A percentile compares a stretch with the other conserved stretches of the same genome.
These are phyloP conservation scores for Ciconia boyciana DNA, from an alignment of 2,113 vertebrate species.

Conservation along the genomic window DNA sequence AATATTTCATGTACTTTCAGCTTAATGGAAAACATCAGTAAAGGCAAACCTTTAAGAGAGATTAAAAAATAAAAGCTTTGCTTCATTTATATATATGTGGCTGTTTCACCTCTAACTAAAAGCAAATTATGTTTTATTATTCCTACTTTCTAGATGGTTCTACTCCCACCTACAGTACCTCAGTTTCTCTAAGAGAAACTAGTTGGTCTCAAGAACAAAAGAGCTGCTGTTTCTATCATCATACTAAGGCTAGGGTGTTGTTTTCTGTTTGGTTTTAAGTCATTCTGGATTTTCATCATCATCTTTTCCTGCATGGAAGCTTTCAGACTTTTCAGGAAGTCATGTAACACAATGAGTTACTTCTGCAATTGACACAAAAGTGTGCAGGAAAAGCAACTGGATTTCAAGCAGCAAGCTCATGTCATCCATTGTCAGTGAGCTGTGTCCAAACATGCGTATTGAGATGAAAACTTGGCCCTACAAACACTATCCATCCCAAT, in stretches of 20 bases:
- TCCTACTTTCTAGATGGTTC: neutral
- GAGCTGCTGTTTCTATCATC: neutral
- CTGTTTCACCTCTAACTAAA: neutral
- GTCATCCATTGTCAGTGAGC: neutral
- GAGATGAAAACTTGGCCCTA: neutral
- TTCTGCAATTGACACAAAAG: neutral
- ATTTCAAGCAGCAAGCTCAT: neutral
- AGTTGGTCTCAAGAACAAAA: neutral
- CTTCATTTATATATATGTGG: neutral
- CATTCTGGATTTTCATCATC: neutral
- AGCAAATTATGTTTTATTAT: neutral
- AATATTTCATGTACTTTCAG: neutral
- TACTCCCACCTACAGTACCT: neutral
- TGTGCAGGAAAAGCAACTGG: fast-evolving
- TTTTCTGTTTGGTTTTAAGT: neutral
- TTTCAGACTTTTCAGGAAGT: neutral
- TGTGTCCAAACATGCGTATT: neutral
- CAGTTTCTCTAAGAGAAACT: neutral
- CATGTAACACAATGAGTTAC: neutral
- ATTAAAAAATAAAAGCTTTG: neutral
- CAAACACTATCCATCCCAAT: neutral
- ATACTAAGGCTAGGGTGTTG: fast-evolving
- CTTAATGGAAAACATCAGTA: neutral
- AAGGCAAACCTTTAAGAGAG: neutral
- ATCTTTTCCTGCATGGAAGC: neutral